Evolutionary conservation across 2,113 vertebrate genomes (phyloP), one percentile per base, ranked within the genome.

Genomic region (Indicator indicator): DNA sequence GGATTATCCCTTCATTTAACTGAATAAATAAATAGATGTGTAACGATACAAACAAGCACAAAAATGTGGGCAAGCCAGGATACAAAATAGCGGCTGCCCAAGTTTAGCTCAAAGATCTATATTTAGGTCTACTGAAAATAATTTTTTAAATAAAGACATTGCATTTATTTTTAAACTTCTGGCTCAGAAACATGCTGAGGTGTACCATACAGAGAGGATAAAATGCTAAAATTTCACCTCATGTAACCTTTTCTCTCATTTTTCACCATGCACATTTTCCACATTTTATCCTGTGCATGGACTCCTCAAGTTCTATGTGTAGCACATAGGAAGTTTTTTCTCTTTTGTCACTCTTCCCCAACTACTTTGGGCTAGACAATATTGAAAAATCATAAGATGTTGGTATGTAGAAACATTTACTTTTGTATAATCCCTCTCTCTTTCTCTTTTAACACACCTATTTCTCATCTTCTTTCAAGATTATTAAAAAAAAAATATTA

Each of bases 141-240:
- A 69, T 70, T 71, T 67, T 10, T 27, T 83, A 94, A 93, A 88
- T 84, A 78, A 86, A 94, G 67, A 81, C 21, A 18, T 9, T 58
- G 62, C 54, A 75, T 80, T 77, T 93, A 89, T 94, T 94, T 96
- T 95, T 90, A 69, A 93, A 62, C 58, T 52, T 5, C 59, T 90
- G 83, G 48, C 55, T 95, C 76, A 86, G 77, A 85, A 80, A 44
- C 33, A 69, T 58, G 58, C 40, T 58, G 88, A 70, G 48, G 71
- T 68, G 68, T 44, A 64, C 33, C 36, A 56, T 17, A 11, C 10
- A 86, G 56, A 52, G 33, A 12, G 48, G 36, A 83, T 71, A 65
- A 81, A 90, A 76, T 58, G 55, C 62, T 88, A 12, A 91, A 74
- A 60, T 28, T 9, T 86, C 88, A 86, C 80, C 83, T 94, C 33